These are phyloP conservation scores for Nipponia nippon DNA, from an alignment of 2,113 vertebrate species.

Conservation along the genomic window DNA sequence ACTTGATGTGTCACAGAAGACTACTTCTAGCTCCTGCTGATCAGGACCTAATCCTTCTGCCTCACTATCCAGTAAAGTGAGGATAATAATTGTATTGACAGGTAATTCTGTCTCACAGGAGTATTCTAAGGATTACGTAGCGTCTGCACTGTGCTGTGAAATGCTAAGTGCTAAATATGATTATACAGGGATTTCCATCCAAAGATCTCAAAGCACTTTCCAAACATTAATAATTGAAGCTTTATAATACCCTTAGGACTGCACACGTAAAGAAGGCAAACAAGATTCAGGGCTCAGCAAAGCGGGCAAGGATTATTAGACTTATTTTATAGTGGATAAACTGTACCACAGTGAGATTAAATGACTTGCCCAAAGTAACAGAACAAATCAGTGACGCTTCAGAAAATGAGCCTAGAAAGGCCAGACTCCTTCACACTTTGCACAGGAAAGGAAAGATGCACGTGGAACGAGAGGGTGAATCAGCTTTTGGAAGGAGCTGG, in stretches of 20 bases:
- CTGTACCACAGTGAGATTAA: constrained; percentile 43
- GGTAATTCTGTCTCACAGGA: constrained; percentile 69
- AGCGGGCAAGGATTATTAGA: constrained; percentile 60
- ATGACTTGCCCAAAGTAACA: constrained; percentile 52
- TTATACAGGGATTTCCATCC: constrained; percentile 66
- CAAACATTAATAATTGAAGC: constrained; percentile 70
- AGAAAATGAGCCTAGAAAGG: not conserved
- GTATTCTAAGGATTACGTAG: constrained; percentile 59
- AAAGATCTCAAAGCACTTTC: constrained; percentile 68
- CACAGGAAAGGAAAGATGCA: not conserved
- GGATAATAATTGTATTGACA: constrained; percentile 71
- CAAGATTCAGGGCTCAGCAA: constrained; percentile 62
- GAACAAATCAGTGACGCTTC: constrained; percentile 18
- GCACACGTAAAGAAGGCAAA: constrained; percentile 61
- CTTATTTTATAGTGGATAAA: constrained; percentile 61
- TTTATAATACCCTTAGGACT: constrained; percentile 63
- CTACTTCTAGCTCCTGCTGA: not conserved
- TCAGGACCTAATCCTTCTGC: constrained; percentile 62
- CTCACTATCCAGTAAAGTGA: constrained; percentile 53
- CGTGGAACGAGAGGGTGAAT: not conserved
- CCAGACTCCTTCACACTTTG: not conserved
- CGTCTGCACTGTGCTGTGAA: constrained; percentile 62
- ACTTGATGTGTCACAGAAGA: not conserved
- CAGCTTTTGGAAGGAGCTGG: not conserved
- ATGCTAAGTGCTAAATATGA: constrained; percentile 71